Base-by-base conservation (phyloP, 1,140 invertebrate species). In the Oncopodura yosiiana region DNA sequence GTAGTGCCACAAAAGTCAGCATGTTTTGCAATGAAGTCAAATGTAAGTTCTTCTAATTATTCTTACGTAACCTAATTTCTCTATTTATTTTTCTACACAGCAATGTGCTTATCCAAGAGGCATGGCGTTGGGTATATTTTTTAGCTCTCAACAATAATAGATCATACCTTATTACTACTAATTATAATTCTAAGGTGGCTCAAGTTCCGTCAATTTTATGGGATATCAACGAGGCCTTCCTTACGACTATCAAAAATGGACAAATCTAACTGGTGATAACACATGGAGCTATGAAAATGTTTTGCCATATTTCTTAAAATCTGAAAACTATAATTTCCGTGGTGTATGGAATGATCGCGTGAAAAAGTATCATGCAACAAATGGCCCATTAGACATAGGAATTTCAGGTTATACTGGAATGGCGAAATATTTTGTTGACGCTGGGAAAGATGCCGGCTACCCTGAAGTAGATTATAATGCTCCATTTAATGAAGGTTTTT, bases 231-330 rank as follows among this genome's bases (percentile, higher is more conserved):
- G 82, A 54, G 82, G 81, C 0, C 78, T 83, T 66, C 71, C 68
- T 3, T 72, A 78, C 29, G 93, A 97, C 66, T 97, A 91, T 66
- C 87, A 96, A 66, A 73, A 82, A 26, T 97, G 94, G 94, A 86
- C 88, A 54, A 75, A 79, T 11, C 65, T 82, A 3, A 61, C 59
- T 23, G 93, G 92, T 0, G 90, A 94, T 66, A 73, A 79, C 1
- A 83, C 87, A 8, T 96, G 94, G 94, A 82, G 83, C 1, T 96
- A 90, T 69, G 73, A 85, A n/a, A 78, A 88, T 36, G 84, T 87
- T 0, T 68, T 93, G 0, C 73, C 73, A 1, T 81, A 78, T 61
- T 81, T 81, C 61, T 70, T 73, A 14, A 79, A 77, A 62, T 75
- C 76, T 0, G 77, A 80, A 63, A 64, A 70, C 32, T 75, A 74